Base-by-base conservation (phyloP, 1,140 invertebrate genomes). In the Drosophila sp. region DNA sequence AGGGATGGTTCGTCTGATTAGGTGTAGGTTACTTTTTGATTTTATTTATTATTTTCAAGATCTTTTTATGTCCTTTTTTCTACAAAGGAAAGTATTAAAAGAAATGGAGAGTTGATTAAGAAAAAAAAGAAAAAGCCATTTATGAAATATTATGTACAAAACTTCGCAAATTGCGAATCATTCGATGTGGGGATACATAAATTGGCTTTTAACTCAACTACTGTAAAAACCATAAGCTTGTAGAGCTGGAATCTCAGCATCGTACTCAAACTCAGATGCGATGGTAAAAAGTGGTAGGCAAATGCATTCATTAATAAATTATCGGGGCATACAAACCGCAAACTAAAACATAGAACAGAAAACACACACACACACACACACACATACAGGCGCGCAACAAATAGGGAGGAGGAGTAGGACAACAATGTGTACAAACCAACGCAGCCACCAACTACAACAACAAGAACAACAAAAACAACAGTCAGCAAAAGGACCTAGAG, bases 301-400 rank as follows among this genome's bases (percentile, higher is more conserved):
- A 86, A 79, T 86, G 79, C 83, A 86, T 87, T 87, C 83, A 89
- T 86, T 86, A 86, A 86, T 86, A 86, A 86, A 87, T 86, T 86
- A 86, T 89, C 79, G 75, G 80, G 77, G 47, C 64, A 58, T 60
- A 68, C 76, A 72, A 76, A 58, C 83, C 79, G 61, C 83, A 79
- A 83, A 83, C 80, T 85, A 78, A 83, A 83, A 87, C 72, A 66
- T 60, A 66, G 63, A 44, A 40, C 54, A 71, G 25, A 50, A 60
- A 60, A 58, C 41, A 76, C 57, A 56, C 56, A 56, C 66, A 74
- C 47, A 63, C 58, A 8, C 38, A 25, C 44, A 61, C 55, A 61
- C 55, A 60, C 58, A 47, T 17, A 44, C 41, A 44, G 4, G 73
- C 63, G 40, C 47, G 44, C 35, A 55, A 35, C 17, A 50, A 47